Evolutionary conservation across 2,797 vertebrate genomes (phyloP).

Genomic region (Manis pentadactyla): DNA sequence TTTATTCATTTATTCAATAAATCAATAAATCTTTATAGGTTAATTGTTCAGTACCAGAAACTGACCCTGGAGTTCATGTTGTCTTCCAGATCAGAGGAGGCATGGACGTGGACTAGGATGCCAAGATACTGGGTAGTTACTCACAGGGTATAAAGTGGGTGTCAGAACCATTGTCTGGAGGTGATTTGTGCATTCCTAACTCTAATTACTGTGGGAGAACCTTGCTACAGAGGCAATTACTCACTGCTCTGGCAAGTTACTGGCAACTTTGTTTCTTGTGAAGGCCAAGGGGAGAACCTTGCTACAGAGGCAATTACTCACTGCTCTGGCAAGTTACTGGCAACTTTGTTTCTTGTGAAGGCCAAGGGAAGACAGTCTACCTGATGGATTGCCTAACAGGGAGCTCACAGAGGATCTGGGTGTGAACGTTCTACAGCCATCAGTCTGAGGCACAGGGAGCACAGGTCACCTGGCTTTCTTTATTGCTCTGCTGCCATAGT

Average conservation of each 20-base stretch:
- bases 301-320: neutral
- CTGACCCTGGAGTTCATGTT: slow-evolving; percentile 33
- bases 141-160: neutral
- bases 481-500: neutral
- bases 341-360: neutral
- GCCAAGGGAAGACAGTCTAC: neutral
- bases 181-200: neutral
- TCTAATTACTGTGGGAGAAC: neutral
- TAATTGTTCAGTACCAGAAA: neutral
- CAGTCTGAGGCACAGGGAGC: neutral
- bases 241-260: neutral
- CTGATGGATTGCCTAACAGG: neutral
- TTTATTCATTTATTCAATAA: too few species aligned
- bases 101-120: neutral
- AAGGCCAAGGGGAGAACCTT: too few species aligned
- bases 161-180: neutral
- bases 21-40: too few species aligned
- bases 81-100: slow-evolving; percentile 2
- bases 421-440: neutral
- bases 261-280: neutral
- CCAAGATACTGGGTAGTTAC: neutral
- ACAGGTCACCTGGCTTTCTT: neutral
- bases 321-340: neutral
- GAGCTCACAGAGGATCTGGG: neutral
- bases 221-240: neutral